Percentiles rank a stretch among this genome's conserved stretches.
Evolutionary conservation across 2,888 invertebrate genomes (phyloP).

Genomic region (Diachrysia chrysitis): DNA sequence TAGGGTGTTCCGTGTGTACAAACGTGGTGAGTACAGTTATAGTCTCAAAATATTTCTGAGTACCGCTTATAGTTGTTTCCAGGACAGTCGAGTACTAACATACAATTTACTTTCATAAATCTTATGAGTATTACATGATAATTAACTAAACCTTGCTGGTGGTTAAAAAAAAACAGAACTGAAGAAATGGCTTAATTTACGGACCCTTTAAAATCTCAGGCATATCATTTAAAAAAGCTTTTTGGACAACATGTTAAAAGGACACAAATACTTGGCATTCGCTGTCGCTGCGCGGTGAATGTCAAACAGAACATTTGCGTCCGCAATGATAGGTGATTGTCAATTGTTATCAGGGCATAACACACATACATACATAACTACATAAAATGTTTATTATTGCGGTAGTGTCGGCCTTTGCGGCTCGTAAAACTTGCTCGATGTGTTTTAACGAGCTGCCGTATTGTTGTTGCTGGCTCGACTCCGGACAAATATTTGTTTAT

Average conservation of each 20-base stretch:
- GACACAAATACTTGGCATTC: neutral
- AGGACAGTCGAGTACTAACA: too few relatives aligned
- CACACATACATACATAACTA: slow-evolving; percentile 1
- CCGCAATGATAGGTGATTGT: slow-evolving; percentile 5
- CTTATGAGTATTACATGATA: too few relatives aligned
- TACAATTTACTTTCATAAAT: too few relatives aligned
- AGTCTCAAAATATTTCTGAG: neutral
- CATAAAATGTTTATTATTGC: slow-evolving; percentile 1
- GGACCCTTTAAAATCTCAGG: too few relatives aligned
- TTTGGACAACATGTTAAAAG: neutral
- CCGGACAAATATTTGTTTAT: neutral
- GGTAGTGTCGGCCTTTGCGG: neutral
- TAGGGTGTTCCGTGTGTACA: neutral
- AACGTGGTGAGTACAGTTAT: neutral
- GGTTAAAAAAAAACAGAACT: too few relatives aligned
- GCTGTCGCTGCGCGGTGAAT: neutral
- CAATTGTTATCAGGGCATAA: slow-evolving; percentile 6
- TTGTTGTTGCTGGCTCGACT: neutral
- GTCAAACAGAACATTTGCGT: neutral
- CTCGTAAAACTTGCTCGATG: slow-evolving; percentile 1
- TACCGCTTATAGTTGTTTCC: neutral
- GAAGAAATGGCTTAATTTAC: too few relatives aligned
- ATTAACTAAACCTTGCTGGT: too few relatives aligned
- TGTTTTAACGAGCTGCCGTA: slow-evolving; percentile 2
- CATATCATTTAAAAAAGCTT: neutral